Percentiles rank a stretch among this genome's conserved stretches.
These are phyloP conservation scores for Calonectris borealis DNA, from an alignment of 2,113 vertebrate species.

Conservation along the genomic window DNA sequence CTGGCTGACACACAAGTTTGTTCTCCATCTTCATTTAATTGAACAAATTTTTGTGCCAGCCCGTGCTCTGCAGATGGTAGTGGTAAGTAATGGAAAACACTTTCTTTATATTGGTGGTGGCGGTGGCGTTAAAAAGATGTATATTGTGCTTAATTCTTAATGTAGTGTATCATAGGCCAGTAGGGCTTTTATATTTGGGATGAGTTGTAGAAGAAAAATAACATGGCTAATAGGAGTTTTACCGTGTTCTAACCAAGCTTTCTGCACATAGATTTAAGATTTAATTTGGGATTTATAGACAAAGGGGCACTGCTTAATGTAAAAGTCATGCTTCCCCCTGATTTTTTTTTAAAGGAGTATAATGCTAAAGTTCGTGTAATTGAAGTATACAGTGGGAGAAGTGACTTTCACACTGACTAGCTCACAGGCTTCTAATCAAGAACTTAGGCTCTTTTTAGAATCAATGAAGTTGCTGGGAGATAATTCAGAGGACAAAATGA, in stretches of 20 bases:
- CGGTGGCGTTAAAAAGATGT: not conserved
- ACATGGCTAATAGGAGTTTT: not conserved
- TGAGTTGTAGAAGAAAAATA: not conserved
- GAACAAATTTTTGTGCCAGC: slow-evolving; percentile 77
- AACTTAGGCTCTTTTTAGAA: not conserved
- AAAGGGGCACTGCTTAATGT: not conserved
- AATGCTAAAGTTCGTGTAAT: not conserved
- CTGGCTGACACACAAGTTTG: slow-evolving; percentile 76
- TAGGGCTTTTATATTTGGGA: not conserved
- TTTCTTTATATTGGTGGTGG: not conserved
- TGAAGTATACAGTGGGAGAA: not conserved
- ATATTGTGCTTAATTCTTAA: not conserved
- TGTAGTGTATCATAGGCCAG: not conserved
- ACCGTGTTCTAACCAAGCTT: not conserved
- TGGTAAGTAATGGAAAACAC: slow-evolving; percentile 67
- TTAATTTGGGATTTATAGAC: not conserved
- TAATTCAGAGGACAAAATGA: not conserved
- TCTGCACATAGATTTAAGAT: not conserved
- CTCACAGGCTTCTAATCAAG: not conserved
- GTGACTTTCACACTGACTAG: not conserved
- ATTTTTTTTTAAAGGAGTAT: not conserved
- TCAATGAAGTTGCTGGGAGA: not conserved
- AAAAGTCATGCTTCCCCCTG: not conserved
- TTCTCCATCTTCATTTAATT: slow-evolving; percentile 37
- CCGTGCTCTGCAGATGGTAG: slow-evolving; percentile 26